Base-by-base conservation (phyloP, 2,797 vertebrate species). In the Oreochromis mossambicus region DNA sequence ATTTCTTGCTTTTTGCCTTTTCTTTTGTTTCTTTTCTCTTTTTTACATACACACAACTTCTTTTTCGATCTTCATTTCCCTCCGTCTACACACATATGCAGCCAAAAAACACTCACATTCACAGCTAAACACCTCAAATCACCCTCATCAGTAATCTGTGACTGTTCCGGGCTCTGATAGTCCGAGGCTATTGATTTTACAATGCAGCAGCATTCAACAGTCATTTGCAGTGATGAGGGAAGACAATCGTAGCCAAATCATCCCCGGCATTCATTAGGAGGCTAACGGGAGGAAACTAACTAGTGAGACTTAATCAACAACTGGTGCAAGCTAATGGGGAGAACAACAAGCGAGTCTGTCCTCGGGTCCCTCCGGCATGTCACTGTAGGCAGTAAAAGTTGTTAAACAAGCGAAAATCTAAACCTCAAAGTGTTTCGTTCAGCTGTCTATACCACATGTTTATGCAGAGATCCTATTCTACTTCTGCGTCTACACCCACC, bases 181-280 rank as follows among this genome's bases (percentile, higher is more conserved):
- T 93, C 90, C 83, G 75, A 83, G 82, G 82, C 80, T 94, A 95
- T 95, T 91, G 95, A 96, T 95, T 94, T 89, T 87, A 81, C 87
- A 19, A 81, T 52, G 85, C 92, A 58, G 83, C 89, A 87, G 90
- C 88, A 88, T 94, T 94, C 94, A 88, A 86, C n/a, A 85, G 91
- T 92, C 92, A 92, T 95, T 95, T 94, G 90, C 92, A 81, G 90
- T 93, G 94, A 95, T 93, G 95, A 94, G 92, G 85, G 79, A 94
- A 94, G 94, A 95, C 95, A 94, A 92, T 94, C 79, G 82, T 83
- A 38, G 83, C 86, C 93, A 94, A 95, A 95, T 95, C 90, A 88
- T 92, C 89, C 84, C 87, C 88, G 91, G 91, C 94, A 94, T 95
- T 95, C 94, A 95, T 96, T 94, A 93, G 90, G 83, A 87, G 86